Conservation (phyloP, 2,888 invertebrate genomes). For the Phytoseiulus persimilis region DNA sequence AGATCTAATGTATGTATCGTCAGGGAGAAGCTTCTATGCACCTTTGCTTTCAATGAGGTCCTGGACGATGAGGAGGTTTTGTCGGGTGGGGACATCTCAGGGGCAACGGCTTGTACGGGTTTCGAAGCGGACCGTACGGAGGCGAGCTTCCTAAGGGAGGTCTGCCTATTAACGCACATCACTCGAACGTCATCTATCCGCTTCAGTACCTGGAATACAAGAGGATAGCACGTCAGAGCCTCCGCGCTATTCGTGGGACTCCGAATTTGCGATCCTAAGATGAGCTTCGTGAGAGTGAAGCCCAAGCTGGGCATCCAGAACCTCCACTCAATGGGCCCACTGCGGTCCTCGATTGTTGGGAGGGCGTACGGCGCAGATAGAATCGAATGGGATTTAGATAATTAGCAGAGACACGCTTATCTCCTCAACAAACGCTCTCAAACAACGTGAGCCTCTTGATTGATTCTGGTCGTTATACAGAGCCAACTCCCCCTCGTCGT, state of each 20-base stretch:
- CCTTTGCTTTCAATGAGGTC: slow-evolving; percentile 22
- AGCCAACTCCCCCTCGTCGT: not conserved
- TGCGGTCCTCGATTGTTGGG: not conserved
- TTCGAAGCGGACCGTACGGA: slow-evolving; percentile 52
- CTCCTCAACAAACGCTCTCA: not conserved
- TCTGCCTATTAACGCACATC: slow-evolving; percentile 74
- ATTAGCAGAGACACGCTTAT: not conserved
- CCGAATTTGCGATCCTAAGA: too few relatives aligned
- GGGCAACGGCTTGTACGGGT: slow-evolving; percentile 70
- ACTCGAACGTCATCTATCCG: slow-evolving; percentile 84
- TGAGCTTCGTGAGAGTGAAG: too few relatives aligned
- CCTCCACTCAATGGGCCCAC: too few relatives aligned
- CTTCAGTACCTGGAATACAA: slow-evolving; percentile 65
- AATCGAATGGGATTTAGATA: not conserved
- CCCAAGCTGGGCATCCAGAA: too few relatives aligned
- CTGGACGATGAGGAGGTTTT: slow-evolving; percentile 9
- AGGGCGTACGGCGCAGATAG: not conserved
- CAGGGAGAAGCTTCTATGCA: slow-evolving; percentile 32
- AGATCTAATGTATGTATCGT: slow-evolving; percentile 12
- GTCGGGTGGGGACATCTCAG: slow-evolving; percentile 56
- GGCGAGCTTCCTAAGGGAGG: slow-evolving; percentile 49
- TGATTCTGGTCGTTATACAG: not conserved
- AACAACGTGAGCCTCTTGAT: not conserved
- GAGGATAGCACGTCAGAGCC: not conserved
- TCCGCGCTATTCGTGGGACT: not conserved